Conservation (phyloP, 2,113 vertebrate species). For the Elephantulus edwardii region DNA sequence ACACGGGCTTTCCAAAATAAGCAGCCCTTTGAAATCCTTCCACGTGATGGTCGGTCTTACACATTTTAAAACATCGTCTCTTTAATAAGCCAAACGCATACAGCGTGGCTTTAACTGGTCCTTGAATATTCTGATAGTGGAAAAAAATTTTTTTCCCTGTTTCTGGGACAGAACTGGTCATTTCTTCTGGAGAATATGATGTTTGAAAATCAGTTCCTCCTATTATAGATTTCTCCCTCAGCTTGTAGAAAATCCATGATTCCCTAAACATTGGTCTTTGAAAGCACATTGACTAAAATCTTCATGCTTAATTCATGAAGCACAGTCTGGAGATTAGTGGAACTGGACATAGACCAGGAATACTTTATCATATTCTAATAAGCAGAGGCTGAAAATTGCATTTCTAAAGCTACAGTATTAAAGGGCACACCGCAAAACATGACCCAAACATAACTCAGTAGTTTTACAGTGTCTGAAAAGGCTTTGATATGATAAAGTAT, state of each 20-base stretch:
- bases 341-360: constrained; percentile 90
- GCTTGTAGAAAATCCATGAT: constrained; percentile 91
- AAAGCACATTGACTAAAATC: constrained; percentile 92
- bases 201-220: constrained; percentile 90
- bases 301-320: constrained; percentile 97
- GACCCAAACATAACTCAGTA: constrained; percentile 92
- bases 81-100: constrained; percentile 74
- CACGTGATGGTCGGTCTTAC: constrained; percentile 50
- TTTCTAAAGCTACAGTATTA: constrained; percentile 99
- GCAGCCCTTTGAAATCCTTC: constrained; percentile 65
- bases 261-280: constrained; percentile 92
- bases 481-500: constrained; percentile 99
- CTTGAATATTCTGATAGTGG: constrained; percentile 81
- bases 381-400: constrained; percentile 97
- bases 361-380: constrained; percentile 99
- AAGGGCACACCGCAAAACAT: constrained; percentile 95
- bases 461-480: constrained; percentile 91
- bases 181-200: constrained; percentile 87
- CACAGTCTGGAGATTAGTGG: constrained; percentile 89
- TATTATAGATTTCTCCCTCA: constrained; percentile 91
- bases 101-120: constrained; percentile 78
- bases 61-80: constrained; percentile 74
- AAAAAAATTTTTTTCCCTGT: constrained; percentile 79
- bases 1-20: constrained; percentile 73
- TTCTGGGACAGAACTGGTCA: constrained; percentile 84